These are phyloP conservation scores for Smithornis capensis DNA, from an alignment of 2,113 vertebrate genomes.

Conservation along the genomic window DNA sequence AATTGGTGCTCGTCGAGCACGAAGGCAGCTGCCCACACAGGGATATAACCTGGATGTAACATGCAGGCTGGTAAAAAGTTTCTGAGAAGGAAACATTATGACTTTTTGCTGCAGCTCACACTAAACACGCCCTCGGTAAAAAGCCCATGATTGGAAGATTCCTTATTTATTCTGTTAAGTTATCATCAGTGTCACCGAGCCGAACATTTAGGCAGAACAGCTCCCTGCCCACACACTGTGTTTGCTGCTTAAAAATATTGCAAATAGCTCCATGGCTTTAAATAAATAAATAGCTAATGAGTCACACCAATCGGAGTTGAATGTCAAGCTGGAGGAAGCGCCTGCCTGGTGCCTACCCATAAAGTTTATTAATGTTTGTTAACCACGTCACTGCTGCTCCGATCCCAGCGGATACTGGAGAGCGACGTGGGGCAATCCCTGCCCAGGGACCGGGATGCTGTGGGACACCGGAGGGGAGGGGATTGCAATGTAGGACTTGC, in stretches of 20 bases:
- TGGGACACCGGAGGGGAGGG: rapidly evolving
- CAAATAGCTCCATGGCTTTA: conserved; percentile 57
- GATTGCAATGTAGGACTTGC: rapidly evolving
- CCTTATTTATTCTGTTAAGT: conserved; percentile 55
- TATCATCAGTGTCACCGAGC: conserved; percentile 43
- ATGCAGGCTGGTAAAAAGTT: conserved; percentile 22
- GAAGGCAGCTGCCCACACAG: conserved; percentile 22
- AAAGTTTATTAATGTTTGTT: conserved; percentile 33
- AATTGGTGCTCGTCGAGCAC: not conserved
- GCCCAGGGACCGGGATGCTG: rapidly evolving
- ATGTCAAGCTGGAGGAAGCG: conserved; percentile 62
- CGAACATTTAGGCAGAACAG: conserved; percentile 38
- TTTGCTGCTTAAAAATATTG: conserved; percentile 58
- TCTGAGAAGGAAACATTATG: conserved; percentile 13
- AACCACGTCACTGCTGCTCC: not conserved
- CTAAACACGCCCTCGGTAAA: not conserved
- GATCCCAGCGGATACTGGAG: rapidly evolving
- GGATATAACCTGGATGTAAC: conserved; percentile 33
- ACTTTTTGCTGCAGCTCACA: not conserved
- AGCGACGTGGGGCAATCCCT: rapidly evolving
- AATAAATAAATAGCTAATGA: conserved; percentile 69
- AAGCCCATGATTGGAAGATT: conserved; percentile 31
- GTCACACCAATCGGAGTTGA: conserved; percentile 63
- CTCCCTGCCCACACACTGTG: conserved; percentile 57
- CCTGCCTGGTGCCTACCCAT: conserved; percentile 24